These are phyloP conservation scores for Brachionus sp. DNA, from an alignment of 1,140 invertebrate genomes.

Conservation along the genomic window DNA sequence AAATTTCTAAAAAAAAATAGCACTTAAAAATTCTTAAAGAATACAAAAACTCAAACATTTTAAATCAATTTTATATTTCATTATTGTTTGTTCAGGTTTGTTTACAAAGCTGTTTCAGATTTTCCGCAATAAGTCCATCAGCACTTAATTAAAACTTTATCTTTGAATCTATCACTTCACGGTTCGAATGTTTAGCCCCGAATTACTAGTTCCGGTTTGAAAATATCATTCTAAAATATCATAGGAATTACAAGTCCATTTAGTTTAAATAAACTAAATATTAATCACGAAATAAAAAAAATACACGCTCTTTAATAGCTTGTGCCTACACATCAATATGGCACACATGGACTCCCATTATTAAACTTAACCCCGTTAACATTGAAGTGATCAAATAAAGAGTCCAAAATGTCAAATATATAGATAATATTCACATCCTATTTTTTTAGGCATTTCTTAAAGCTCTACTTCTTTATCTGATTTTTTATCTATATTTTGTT, in stretches of 20 bases:
- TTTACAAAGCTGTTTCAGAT: background rate
- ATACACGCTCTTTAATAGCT: background rate
- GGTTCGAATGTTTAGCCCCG: background rate
- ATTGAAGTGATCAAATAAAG: background rate
- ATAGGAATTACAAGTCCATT: background rate
- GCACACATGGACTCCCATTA: background rate
- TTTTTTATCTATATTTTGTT: background rate
- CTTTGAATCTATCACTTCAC: conserved; percentile 7
- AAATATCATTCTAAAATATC: background rate
- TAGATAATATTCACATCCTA: background rate
- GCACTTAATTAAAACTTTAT: conserved; percentile 13
- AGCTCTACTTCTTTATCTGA: background rate
- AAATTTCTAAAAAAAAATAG: background rate
- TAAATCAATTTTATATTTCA: background rate
- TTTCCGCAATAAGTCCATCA: conserved; percentile 1
- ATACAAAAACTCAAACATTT: background rate
- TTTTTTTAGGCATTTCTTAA: background rate
- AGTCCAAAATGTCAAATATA: background rate
- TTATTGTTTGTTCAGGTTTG: background rate
- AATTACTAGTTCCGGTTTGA: background rate
- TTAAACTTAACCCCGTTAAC: conserved; percentile 22
- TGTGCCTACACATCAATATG: background rate
- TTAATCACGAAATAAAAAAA: background rate
- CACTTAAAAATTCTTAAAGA: background rate
- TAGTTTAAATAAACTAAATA: background rate